Evolutionary conservation across 2,888 invertebrate species (phyloP), one percentile per base, ranked within the genome.

Genomic region (Hypercompe scribonia): DNA sequence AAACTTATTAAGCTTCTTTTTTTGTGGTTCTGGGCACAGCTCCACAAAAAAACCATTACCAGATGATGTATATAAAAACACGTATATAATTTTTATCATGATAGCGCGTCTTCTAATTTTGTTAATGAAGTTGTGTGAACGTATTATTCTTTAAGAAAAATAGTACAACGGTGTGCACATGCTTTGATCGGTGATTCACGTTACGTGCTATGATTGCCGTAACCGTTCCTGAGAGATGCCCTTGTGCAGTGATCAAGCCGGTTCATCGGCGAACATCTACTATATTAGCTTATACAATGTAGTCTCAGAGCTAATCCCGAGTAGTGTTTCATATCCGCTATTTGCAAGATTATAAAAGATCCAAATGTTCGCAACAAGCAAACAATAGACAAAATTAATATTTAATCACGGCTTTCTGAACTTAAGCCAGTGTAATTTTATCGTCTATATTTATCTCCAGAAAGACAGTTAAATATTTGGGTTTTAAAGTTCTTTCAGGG

Each of bases 181-280:
- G 54, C 34, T 21, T 10, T 28, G 65, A 54, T 54, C 31, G 33
- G 34, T 50, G 68, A 72, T 64, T 72, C 63, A 68, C 50, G 68
- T 64, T 54, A 24, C 11, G 11, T 28, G 67, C 50, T 68, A 46
- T 68, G 63, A 72, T 72, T 64, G 67, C 46, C 68, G 63, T 50
- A 46, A 61, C 65, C 50, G n/a, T 42, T 71, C 61, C 63, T 65
- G 50, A 68, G 64, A 72, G 34, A 54, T 68, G 54, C 72, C 68
- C 72, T 72, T 72, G 68, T 68, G 39, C 68, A 65, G 54, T 72
- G 68, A 72, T 72, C 64, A 68, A 68, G 31, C 13, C 34, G 70
- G 68, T 71, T 81, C 81, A 83, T 83, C 81, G 79, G 46, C 46
- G 31, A 46, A 13, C n/a, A 34, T 61, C 61, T 46, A 18, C 66